phyloP scores from a whole-genome alignment of 2,888 invertebrate species.

The Anoplius nigerrimus region DNA sequence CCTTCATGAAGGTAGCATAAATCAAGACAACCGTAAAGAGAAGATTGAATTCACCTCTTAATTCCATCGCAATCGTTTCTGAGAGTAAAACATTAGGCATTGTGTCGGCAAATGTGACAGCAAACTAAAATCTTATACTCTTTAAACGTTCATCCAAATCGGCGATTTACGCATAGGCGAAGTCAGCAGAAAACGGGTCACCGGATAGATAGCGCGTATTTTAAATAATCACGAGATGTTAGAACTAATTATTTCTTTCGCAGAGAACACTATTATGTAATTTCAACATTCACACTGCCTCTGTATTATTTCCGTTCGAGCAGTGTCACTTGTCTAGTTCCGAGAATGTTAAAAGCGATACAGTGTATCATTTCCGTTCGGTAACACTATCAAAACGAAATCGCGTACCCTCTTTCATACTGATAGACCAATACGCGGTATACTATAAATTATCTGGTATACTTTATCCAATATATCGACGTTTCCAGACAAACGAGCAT shows the following conservation, averaged over 20 bases:
- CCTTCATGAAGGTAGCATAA: neutral
- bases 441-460: too few relatives aligned
- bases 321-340: neutral
- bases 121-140: neutral
- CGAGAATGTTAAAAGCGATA: neutral
- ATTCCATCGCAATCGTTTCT: conserved; percentile 57
- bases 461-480: too few relatives aligned
- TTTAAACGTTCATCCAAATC: too few relatives aligned
- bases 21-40: neutral
- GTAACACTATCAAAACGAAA: too few relatives aligned
- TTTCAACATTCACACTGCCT: neutral
- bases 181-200: too few relatives aligned
- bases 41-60: conserved; percentile 53
- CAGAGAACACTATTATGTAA: neutral
- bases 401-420: too few relatives aligned
- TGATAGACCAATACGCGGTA: too few relatives aligned
- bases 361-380: neutral
- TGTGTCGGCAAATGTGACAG: conserved; percentile 28
- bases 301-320: neutral
- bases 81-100: conserved; percentile 67
- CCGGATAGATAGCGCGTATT: too few relatives aligned
- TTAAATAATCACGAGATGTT: too few relatives aligned
- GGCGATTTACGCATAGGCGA: too few relatives aligned
- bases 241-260: too few relatives aligned
- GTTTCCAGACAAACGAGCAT: too few relatives aligned